Conservation (phyloP, 1,140 invertebrate genomes). For the Maniola jurtina region DNA sequence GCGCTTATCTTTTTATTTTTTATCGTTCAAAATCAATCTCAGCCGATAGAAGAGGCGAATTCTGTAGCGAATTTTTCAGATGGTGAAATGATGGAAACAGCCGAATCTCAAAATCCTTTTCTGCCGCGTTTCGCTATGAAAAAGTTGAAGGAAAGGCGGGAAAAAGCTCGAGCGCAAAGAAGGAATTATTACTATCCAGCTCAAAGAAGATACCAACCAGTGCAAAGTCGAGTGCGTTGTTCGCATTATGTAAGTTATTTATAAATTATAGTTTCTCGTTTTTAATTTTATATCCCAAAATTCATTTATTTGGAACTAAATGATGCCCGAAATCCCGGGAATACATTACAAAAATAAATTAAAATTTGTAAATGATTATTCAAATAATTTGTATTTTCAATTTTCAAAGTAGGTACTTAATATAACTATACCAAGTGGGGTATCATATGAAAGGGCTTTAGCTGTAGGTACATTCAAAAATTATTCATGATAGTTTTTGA, state of each 20-base stretch:
- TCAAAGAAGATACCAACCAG: conserved; percentile 23
- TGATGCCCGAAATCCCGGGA: too few species aligned
- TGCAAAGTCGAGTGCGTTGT: conserved; percentile 9
- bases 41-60: conserved; percentile 42
- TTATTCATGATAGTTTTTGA: too few species aligned
- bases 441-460: too few species aligned
- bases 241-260: conserved; percentile 40
- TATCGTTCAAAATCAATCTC: conserved; percentile 33
- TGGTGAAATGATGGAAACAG: conserved; percentile 63
- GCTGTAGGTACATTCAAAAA: too few species aligned
- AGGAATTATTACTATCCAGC: conserved; percentile 39
- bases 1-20: conserved; percentile 33
- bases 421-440: too few species aligned
- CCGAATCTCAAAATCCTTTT: conserved; percentile 63
- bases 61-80: conserved; percentile 12
- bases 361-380: too few species aligned
- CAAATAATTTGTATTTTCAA: too few species aligned
- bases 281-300: too few species aligned
- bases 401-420: too few species aligned
- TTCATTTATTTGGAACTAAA: too few species aligned
- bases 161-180: conserved; percentile 48
- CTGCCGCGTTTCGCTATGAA: conserved; percentile 67
- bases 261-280: too few species aligned
- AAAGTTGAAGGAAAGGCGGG: conserved; percentile 52
- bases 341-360: too few species aligned